Percentiles rank a stretch among this genome's conserved stretches.
Evolutionary conservation across 2,888 invertebrate genomes (phyloP).

Genomic region (Hyposoter dolosus): DNA sequence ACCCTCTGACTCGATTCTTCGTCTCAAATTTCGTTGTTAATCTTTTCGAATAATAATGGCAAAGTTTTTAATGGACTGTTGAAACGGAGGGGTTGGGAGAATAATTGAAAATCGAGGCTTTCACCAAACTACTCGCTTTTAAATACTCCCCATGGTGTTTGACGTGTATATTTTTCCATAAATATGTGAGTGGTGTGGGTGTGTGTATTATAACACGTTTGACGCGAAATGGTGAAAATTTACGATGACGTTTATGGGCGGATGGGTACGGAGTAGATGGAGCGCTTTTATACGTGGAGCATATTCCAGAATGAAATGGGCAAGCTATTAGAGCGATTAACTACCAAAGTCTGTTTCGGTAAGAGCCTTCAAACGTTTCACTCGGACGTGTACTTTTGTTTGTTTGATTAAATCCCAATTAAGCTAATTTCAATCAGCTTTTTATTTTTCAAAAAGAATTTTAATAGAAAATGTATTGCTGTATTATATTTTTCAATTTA

Average conservation of each 20-base stretch:
- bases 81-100: not conserved
- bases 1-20: not conserved
- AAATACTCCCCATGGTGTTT: conserved; percentile 1
- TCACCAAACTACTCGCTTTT: conserved; percentile 19
- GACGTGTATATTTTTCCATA: not conserved
- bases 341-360: conserved; percentile 49
- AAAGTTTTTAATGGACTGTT: not conserved
- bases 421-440: not conserved
- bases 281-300: conserved; percentile 13
- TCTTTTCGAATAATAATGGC: not conserved
- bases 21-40: not conserved
- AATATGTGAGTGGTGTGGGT: not conserved
- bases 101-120: conserved; percentile 27
- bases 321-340: conserved; percentile 64
- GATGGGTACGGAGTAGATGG: conserved; percentile 32
- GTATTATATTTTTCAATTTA: not conserved
- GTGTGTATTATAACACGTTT: conserved; percentile 33
- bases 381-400: not conserved
- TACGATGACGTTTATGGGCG: conserved; percentile 67
- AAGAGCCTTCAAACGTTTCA: not conserved
- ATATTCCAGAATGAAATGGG: conserved; percentile 32
- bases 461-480: too few relatives aligned
- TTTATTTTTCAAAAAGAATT: not conserved
- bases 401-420: not conserved
- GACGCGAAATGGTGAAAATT: conserved; percentile 63